Evolutionary conservation across 2,797 vertebrate genomes (phyloP), one percentile per base, ranked within the genome.

Genomic region (Lophius americanus): DNA sequence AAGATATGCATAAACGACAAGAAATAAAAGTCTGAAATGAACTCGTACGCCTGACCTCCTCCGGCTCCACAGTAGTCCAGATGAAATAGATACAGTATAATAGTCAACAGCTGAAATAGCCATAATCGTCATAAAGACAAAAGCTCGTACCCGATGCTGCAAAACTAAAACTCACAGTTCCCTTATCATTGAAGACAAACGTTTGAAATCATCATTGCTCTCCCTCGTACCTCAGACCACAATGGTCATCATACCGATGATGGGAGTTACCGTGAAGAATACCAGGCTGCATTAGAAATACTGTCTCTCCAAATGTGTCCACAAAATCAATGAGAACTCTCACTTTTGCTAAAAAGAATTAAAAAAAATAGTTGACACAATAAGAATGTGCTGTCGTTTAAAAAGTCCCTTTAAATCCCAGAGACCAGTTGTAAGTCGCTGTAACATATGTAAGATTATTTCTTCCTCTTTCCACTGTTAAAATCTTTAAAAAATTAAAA

Each of bases 361-460:
- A 49, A 5, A 49, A 5, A 49, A 49, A 49, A 49, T 13, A 49
- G 47, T 14, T 49, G n/a, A 13, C n/a, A 54, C 13, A 53, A 49
- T 14, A 59, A 50, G 67, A 67, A 51, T 51, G 14, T 23, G 12
- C 70, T 50, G 12, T 36, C 61, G 61, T 67, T 43, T 46, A 70
- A 35, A 51, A 59, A 70, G 57, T 65, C 49, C 47, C 61, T 73
- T 47, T 78, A 51, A 84, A 77, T 73, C 12, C n/a, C 4, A 5
- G 55, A n/a, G 69, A 59, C 12, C 13, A 57, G 67, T 56, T 44
- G 33, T 7, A 33, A 23, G 60, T 55, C 48, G 46, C 62, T 81
- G 61, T 83, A 60, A 58, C 62, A 73, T 74, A 61, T 50, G 55
- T 42, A 2, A 68, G 57, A 68, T 54, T 84, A 83, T 79, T 85